Base-by-base conservation (phyloP, 2,888 invertebrate genomes). In the Sinhomidia bicolor region DNA sequence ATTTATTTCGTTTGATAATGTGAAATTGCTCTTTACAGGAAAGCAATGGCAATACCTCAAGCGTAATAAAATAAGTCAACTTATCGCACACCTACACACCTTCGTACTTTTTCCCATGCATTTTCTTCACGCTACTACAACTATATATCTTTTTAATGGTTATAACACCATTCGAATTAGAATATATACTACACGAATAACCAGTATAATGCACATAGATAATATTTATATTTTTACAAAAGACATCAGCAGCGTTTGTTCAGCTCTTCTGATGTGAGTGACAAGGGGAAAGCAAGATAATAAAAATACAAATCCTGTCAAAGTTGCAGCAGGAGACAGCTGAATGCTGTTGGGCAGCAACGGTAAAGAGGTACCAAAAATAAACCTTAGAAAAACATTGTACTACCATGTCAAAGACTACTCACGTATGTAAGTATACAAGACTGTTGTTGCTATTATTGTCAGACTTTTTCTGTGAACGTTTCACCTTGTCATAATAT, bases 241-340 rank as follows among this genome's bases (percentile, higher is more conserved):
- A n/a, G n/a, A n/a, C n/a, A n/a, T n/a, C 68, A 20, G 17, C 23
- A 12, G 20, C 71, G 17, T 17, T 71, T 7, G 17, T 41, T 74
- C 74, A 14, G 23, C 71, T 36, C 12, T 74, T 23, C 29, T 44
- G 23, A 23, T 41, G 71, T 51, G 51, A 76, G 54, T 76, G 51
- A 51, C 76, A 76, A 54, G 17, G 76, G 47, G 76, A 54, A 76
- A 76, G 29, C 76, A 51, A 51, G 76, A 76, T 76, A 51, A 76
- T 76, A 29, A 47, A 76, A 51, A 29, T 44, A 71, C 12, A 71
- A 71, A 20, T 23, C 44, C 41, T 9, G 44, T 44, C 23, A 36
- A 65, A 32, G 32, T 36, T 32, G 20, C 20, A n/a, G 1, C 6
- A 36, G 36, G 4, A 68, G 23, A 47, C 26, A 23, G 14, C 23